Evolutionary conservation across 92 coral and sea anemone species (phyloP).

Genomic region (Porites rus): DNA sequence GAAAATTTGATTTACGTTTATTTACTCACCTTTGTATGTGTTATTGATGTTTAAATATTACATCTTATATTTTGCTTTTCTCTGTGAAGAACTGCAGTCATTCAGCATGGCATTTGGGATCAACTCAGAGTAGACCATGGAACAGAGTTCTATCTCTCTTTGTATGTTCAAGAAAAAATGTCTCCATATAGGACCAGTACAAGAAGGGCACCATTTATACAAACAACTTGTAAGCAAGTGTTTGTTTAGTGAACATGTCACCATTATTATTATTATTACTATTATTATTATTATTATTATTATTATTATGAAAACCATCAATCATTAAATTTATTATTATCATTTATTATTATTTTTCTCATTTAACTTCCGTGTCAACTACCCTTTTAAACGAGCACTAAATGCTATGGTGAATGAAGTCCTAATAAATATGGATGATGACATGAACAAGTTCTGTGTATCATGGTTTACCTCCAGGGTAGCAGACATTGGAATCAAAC

Average conservation of each 20-base stretch:
- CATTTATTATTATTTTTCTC: too few species aligned
- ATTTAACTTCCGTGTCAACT: constrained; percentile 53
- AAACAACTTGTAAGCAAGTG: constrained; percentile 70
- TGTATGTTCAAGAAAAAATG: constrained; percentile 58
- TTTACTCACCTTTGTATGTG: too few species aligned
- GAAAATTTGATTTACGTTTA: too few species aligned
- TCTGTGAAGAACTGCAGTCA: constrained; percentile 19
- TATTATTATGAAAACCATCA: too few species aligned
- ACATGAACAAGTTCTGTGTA: constrained; percentile 60
- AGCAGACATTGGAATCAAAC: constrained; percentile 41
- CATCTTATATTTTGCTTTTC: not conserved
- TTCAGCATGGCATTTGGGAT: constrained; percentile 68
- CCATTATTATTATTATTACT: constrained; percentile 17
- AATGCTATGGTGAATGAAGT: constrained; percentile 62
- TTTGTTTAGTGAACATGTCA: not conserved
- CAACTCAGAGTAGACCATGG: constrained; percentile 78
- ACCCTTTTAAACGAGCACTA: constrained; percentile 50
- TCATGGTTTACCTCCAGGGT: constrained; percentile 55
- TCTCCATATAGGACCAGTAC: constrained; percentile 45
- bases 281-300: not conserved
- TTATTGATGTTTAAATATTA: too few species aligned
- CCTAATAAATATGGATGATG: constrained; percentile 54
- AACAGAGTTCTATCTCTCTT: constrained; percentile 62
- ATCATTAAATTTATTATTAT: not conserved
- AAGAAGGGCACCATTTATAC: constrained; percentile 36